phyloP scores from a whole-genome alignment of 2,113 vertebrate genomes.

The Tupaia chinensis region DNA sequence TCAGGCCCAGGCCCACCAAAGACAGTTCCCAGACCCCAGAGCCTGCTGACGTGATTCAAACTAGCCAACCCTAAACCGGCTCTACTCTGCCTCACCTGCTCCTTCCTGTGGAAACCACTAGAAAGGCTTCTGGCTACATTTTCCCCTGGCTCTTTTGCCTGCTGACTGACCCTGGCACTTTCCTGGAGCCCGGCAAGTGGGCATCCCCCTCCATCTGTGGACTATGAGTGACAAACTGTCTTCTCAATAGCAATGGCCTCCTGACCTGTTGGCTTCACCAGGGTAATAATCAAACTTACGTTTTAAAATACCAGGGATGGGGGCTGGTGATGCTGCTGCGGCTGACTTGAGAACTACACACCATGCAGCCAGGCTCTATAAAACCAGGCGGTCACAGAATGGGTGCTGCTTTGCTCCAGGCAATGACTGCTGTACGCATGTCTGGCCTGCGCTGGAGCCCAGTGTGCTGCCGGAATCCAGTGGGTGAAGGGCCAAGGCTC shows the following conservation, averaged over 20 bases:
- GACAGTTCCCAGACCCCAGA: background rate
- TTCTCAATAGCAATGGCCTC: background rate
- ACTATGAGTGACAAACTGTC: background rate
- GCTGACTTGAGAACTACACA: background rate
- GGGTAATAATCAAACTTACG: slow-evolving; percentile 12
- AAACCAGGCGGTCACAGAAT: background rate
- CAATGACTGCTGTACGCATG: accelerated
- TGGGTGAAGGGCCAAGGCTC: background rate
- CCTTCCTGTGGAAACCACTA: background rate
- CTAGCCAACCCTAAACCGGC: background rate
- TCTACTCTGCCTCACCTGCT: background rate
- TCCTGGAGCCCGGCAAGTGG: background rate
- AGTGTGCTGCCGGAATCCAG: background rate
- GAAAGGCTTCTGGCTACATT: background rate
- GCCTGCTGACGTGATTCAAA: background rate
- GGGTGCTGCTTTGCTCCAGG: background rate
- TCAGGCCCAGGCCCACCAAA: background rate
- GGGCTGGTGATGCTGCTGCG: background rate
- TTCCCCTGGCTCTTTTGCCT: background rate
- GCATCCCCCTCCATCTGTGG: background rate
- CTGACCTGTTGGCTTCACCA: background rate
- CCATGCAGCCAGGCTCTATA: background rate
- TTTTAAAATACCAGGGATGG: background rate
- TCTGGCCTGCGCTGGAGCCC: background rate
- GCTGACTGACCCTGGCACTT: background rate